A percentile compares a stretch with the other conserved stretches of the same genome.
phyloP scores from a whole-genome alignment of 2,113 vertebrate species.

The Verasper variegatus region DNA sequence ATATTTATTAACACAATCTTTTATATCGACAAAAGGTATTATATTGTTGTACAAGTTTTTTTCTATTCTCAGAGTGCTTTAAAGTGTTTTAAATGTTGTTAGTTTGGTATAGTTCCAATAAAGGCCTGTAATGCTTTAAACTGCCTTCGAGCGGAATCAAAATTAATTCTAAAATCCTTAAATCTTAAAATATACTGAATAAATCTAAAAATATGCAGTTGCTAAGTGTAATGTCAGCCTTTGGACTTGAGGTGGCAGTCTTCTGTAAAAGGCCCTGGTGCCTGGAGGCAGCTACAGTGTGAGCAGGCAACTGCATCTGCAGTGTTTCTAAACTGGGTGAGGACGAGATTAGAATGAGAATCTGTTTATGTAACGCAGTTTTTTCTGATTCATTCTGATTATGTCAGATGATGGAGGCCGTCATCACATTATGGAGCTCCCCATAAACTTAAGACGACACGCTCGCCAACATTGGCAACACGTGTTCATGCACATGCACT shows the following conservation, averaged over 20 bases:
- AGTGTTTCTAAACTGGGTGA: slow-evolving; percentile 46
- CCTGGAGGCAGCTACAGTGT: slow-evolving; percentile 1
- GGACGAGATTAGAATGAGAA: slow-evolving; percentile 36
- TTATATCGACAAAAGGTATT: slow-evolving; percentile 37
- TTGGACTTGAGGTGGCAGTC: slow-evolving; percentile 40
- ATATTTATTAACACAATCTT: slow-evolving; percentile 70
- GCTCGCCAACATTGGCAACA: not conserved
- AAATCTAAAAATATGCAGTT: not conserved
- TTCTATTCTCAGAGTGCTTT: slow-evolving; percentile 26
- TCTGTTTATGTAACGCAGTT: slow-evolving; percentile 62
- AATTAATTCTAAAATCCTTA: not conserved
- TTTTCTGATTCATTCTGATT: slow-evolving; percentile 65
- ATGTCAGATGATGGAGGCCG: slow-evolving; percentile 62
- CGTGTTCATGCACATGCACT: not conserved
- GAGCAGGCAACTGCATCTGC: slow-evolving; percentile 18
- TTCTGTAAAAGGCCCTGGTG: not conserved
- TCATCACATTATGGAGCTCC: slow-evolving; percentile 43
- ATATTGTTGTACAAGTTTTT: slow-evolving; percentile 46
- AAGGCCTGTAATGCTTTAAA: slow-evolving; percentile 51
- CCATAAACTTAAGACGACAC: not conserved
- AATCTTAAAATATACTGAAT: not conserved
- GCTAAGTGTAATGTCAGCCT: slow-evolving; percentile 7
- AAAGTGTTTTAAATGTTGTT: slow-evolving; percentile 33
- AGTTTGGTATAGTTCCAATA: slow-evolving; percentile 42
- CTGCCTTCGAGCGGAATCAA: not conserved